A percentile compares a stretch with the other conserved stretches of the same genome.
Conservation (phyloP, 2,113 vertebrate genomes). For the Eupsittula cactorum region DNA sequence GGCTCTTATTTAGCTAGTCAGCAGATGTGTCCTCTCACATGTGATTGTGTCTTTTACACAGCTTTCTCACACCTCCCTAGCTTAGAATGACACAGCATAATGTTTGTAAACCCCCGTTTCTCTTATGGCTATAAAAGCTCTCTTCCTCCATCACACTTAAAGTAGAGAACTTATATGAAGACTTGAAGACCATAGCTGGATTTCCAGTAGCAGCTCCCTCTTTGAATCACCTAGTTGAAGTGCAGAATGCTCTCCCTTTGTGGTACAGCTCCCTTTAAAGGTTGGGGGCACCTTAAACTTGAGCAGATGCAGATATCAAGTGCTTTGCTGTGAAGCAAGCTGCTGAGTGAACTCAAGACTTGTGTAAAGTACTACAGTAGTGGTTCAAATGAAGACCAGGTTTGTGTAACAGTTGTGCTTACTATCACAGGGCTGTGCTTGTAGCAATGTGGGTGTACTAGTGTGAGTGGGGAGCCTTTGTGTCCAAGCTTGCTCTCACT, state of each 20-base stretch:
- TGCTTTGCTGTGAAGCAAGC: background rate
- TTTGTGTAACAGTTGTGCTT: background rate
- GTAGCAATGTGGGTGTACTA: accelerated
- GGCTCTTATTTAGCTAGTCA: background rate
- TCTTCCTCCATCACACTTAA: background rate
- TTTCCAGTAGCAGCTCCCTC: background rate
- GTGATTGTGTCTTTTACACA: background rate
- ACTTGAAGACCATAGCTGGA: background rate
- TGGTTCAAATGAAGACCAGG: background rate
- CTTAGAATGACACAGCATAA: background rate
- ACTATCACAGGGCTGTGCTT: accelerated
- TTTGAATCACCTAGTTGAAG: accelerated
- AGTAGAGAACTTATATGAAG: background rate
- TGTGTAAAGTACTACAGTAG: background rate
- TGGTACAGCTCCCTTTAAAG: background rate
- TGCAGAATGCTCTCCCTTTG: background rate
- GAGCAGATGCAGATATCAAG: background rate
- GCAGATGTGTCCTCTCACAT: background rate
- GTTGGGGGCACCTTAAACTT: background rate
- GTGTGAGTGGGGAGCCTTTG: no score
- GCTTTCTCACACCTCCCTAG: background rate
- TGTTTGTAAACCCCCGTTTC: background rate
- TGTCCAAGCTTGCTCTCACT: no score
- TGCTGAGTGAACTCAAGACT: background rate
- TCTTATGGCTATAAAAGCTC: background rate